Conservation (phyloP, 2,113 vertebrate genomes). For the Thunnus maccoyii region DNA sequence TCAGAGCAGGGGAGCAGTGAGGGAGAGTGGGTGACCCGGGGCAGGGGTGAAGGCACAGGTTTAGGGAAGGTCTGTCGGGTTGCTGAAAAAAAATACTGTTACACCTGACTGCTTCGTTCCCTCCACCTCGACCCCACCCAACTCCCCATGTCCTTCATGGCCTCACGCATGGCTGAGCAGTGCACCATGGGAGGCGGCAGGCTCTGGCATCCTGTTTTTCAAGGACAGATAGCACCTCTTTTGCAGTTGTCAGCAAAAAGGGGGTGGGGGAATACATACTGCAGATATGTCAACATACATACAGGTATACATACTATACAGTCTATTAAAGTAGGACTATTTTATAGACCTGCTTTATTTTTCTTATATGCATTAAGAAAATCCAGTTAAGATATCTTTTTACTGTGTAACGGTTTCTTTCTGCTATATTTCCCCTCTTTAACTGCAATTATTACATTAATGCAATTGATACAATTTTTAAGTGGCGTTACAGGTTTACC, state of each 20-base stretch:
- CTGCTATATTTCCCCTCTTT: too few relatives aligned
- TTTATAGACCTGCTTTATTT: too few relatives aligned
- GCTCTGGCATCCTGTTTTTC: slow-evolving; percentile 47
- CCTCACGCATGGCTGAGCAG: slow-evolving; percentile 54
- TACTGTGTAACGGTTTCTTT: too few relatives aligned
- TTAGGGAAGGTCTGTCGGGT: slow-evolving; percentile 4
- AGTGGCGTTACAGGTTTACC: too few relatives aligned
- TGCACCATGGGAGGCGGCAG: slow-evolving; percentile 49
- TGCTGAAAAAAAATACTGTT: slow-evolving; percentile 33
- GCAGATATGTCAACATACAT: neutral
- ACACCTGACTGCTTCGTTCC: slow-evolving; percentile 28
- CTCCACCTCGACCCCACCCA: slow-evolving; percentile 9
- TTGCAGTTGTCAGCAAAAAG: slow-evolving; percentile 32
- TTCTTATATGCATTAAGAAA: too few relatives aligned
- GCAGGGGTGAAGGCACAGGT: slow-evolving; percentile 19
- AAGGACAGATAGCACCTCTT: slow-evolving; percentile 18
- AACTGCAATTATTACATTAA: too few relatives aligned
- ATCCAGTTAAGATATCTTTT: too few relatives aligned
- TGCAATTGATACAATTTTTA: too few relatives aligned
- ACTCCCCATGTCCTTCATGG: slow-evolving; percentile 46
- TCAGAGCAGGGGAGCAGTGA: neutral
- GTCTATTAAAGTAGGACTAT: too few relatives aligned
- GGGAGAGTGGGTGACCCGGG: slow-evolving; percentile 21
- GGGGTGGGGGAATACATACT: neutral
- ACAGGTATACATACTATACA: too few relatives aligned